Evolutionary conservation across 2,113 vertebrate genomes (phyloP), one percentile per base, ranked within the genome.

Genomic region (Anarrhichthys ocellatus): DNA sequence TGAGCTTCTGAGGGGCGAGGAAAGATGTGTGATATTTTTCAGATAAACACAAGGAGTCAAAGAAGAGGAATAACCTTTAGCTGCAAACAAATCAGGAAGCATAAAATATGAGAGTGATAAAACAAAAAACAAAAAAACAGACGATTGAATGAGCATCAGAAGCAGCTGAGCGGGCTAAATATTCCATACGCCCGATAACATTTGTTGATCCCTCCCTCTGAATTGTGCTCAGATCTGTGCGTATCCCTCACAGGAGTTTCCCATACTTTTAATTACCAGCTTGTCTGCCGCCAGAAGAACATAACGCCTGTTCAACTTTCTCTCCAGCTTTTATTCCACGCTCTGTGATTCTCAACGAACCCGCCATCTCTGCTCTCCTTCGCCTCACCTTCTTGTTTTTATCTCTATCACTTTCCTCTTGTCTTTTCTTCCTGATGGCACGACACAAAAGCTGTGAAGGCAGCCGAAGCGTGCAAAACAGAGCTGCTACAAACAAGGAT

Each of bases 201-300:
- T 75, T 56, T 73, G 73, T 86, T 82, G 80, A 78, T 84, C 81
- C 73, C 63, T 48, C 56, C 20, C 73, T 75, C 65, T 64, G 61
- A 32, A 29, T 46, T 38, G 40, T 10, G 20, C 78, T 86, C 78
- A 72, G 76, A 79, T 87, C 63, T 78, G 38, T 22, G 13, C 3
- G 0, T 68, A 68, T 78, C 62, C 78, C 76, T 82, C 81, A 58
- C 76, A 87, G 87, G 85, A 88, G 84, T 81, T 80, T 81, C 70
- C 20, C 42, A 10, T 44, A 85, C 76, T 90, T 91, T 90, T 91
- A 90, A 93, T 91, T 87, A 90, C 46, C 81, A 69, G 74, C 75
- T 63, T 40, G 66, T 87, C 76, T 63, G 63, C 73, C 9, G 42
- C 84, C 61, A 77, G 59, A 78, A 69, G 72, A 91, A 75, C 80